phyloP scores from a whole-genome alignment of 2,113 vertebrate species.

The Halcyon senegalensis region DNA sequence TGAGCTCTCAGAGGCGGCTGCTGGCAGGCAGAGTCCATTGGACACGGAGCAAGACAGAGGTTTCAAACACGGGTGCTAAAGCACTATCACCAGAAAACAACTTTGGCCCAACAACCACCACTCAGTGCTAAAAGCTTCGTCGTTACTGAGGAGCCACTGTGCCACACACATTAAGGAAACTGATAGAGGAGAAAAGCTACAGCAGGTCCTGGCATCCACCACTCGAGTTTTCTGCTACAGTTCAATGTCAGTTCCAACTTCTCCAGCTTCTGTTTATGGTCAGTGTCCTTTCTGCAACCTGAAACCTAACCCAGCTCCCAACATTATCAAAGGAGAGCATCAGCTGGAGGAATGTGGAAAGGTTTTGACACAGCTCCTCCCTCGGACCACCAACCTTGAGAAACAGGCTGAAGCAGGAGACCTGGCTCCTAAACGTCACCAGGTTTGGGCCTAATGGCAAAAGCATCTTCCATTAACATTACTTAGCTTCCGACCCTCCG shows the following conservation, averaged over 20 bases:
- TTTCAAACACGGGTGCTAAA: background rate
- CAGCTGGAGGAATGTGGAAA: background rate
- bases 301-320: background rate
- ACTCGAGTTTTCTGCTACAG: background rate
- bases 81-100: background rate
- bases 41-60: background rate
- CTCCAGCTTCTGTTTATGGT: background rate
- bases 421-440: background rate
- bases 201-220: background rate
- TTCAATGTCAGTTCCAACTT: background rate
- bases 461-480: constrained; percentile 1
- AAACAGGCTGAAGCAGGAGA: background rate
- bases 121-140: background rate
- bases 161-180: background rate
- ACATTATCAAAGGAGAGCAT: background rate
- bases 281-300: background rate
- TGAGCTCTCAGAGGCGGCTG: background rate
- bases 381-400: constrained; percentile 51
- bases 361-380: background rate
- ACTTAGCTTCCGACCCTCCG: background rate
- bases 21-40: background rate
- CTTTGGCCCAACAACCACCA: background rate
- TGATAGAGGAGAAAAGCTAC: background rate
- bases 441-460: background rate
- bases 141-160: background rate